Evolutionary conservation across 2,888 invertebrate species (phyloP).

Genomic region (Syrista parreyssii): DNA sequence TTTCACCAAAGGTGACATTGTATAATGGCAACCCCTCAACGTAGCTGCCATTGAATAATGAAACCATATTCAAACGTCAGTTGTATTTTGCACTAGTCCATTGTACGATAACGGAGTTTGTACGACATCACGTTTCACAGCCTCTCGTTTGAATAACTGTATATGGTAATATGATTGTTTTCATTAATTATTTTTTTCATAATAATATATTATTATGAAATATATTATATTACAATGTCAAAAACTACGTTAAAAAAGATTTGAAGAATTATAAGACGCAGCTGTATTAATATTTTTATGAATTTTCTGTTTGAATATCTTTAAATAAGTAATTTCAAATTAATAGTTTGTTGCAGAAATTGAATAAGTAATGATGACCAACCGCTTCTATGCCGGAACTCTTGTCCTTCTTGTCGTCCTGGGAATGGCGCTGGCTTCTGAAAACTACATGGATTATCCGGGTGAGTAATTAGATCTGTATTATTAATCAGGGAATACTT

Average conservation of each 20-base stretch:
- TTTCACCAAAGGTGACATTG: background rate
- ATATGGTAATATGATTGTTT: background rate
- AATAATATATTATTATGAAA: too few relatives aligned
- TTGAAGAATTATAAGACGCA: background rate
- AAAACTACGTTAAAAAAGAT: background rate
- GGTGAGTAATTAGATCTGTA: constrained; percentile 28
- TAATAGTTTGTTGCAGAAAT: background rate
- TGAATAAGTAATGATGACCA: constrained; percentile 34
- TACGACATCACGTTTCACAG: background rate
- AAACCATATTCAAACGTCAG: background rate
- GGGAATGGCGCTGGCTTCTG: constrained; percentile 37
- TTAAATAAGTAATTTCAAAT: background rate
- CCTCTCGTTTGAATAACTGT: background rate
- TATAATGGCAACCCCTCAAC: background rate
- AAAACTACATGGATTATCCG: constrained; percentile 53
- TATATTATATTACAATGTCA: too few relatives aligned
- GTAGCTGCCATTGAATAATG: background rate
- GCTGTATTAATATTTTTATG: background rate
- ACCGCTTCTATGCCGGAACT: constrained; percentile 27
- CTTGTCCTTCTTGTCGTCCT: constrained; percentile 38
- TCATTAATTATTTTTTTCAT: background rate
- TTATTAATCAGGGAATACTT: background rate
- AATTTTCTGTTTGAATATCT: background rate
- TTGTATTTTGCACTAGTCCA: background rate
- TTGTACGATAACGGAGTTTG: background rate